These are phyloP conservation scores for Antrozous pallidus DNA, from an alignment of 2,797 vertebrate species.

Conservation along the genomic window DNA sequence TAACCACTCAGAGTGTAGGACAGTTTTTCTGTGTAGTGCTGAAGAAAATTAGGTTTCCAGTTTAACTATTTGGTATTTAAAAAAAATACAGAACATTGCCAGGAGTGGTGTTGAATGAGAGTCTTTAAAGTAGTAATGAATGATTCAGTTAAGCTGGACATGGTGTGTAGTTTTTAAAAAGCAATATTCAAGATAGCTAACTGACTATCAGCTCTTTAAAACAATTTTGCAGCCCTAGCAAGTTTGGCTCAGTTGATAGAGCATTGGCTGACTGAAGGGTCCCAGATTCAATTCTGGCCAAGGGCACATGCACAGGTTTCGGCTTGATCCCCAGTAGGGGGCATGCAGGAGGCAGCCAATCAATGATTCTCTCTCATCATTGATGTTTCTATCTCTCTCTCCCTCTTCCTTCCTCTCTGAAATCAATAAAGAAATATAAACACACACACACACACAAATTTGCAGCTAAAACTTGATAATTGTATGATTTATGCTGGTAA, in stretches of 20 bases:
- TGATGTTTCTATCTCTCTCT: no score
- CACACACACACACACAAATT: no score
- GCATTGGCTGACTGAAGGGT: no score
- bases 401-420: no score
- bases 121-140: conserved; percentile 43
- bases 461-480: conserved; percentile 55
- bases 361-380: no score
- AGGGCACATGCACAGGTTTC: no score
- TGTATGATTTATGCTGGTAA: conserved; percentile 37
- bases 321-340: no score
- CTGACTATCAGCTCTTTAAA: conserved; percentile 27
- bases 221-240: not conserved
- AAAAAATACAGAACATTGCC: conserved; percentile 16
- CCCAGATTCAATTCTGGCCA: no score
- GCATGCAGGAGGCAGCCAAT: no score
- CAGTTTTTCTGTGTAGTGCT: not conserved
- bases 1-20: not conserved
- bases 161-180: not conserved
- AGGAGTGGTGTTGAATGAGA: not conserved
- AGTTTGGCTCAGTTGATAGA: no score
- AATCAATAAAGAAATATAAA: no score
- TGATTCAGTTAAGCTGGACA: conserved; percentile 34
- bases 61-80: not conserved
- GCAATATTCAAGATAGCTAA: conserved; percentile 45
- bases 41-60: not conserved